Evolutionary conservation across 2,888 invertebrate genomes (phyloP).

Genomic region (Mycalesis mineus): DNA sequence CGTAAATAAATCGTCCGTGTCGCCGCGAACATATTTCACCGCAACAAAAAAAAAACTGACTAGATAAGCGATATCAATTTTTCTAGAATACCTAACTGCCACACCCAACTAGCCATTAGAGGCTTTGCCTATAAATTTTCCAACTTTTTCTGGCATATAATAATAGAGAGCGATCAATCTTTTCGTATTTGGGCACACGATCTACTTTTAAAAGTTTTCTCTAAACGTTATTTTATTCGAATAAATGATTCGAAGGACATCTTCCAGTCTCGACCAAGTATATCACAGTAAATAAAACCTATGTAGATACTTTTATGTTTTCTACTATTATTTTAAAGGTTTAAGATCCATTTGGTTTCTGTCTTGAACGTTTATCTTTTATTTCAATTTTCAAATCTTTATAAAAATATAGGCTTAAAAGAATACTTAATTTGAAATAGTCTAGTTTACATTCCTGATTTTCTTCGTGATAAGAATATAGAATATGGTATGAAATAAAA

Average conservation of each 20-base stretch:
- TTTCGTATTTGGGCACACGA: conserved; percentile 12
- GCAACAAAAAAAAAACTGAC: conserved; percentile 16
- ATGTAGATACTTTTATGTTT: no score
- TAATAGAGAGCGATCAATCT: conserved; percentile 28
- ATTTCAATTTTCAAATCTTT: no score
- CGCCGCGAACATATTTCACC: conserved; percentile 10
- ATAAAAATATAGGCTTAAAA: no score
- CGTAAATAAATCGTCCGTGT: conserved; percentile 5
- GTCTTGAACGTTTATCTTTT: no score
- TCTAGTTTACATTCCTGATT: no score
- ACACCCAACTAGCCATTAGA: conserved; percentile 17
- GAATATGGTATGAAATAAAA: no score
- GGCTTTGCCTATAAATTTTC: conserved; percentile 29
- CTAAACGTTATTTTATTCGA: conserved; percentile 1
- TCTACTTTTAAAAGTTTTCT: conserved; percentile 5
- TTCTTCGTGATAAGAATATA: no score
- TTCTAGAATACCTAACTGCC: conserved; percentile 22
- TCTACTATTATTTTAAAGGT: no score
- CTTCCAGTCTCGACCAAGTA: conserved; percentile 10
- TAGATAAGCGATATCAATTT: conserved; percentile 20
- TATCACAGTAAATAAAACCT: not conserved
- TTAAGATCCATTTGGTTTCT: no score
- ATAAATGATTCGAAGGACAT: conserved; percentile 14
- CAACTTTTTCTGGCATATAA: conserved; percentile 29
- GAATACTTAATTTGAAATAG: no score